Percentiles rank a stretch among this genome's conserved stretches.
Evolutionary conservation across 2,797 vertebrate genomes (phyloP).

Genomic region (Capromys pilorides): DNA sequence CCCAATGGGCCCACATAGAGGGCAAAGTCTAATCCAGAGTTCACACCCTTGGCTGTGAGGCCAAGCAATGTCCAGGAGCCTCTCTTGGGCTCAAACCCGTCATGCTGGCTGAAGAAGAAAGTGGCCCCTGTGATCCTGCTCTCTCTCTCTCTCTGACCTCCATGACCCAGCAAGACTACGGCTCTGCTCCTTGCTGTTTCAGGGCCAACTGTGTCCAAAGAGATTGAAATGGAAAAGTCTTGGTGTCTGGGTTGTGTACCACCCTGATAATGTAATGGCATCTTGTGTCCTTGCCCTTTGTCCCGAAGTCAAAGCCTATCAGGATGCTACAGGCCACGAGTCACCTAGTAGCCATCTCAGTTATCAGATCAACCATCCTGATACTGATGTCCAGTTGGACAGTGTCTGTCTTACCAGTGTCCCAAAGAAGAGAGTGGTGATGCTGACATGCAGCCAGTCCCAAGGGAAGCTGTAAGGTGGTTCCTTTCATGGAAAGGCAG

Average conservation of each 20-base stretch:
- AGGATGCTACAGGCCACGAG: background rate
- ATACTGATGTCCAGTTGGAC: background rate
- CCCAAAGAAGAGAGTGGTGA: background rate
- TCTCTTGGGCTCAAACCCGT: background rate
- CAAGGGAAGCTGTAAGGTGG: background rate
- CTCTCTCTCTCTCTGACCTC: background rate
- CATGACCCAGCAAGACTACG: background rate
- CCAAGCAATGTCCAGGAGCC: background rate
- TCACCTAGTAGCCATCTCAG: background rate
- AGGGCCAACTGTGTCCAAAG: background rate
- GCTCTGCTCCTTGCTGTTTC: background rate
- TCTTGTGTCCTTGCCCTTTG: background rate
- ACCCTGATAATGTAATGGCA: background rate
- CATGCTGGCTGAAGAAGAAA: background rate
- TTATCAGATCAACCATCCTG: background rate
- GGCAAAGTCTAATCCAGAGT: background rate
- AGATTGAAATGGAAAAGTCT: background rate
- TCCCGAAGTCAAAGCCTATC: background rate
- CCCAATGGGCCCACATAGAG: background rate
- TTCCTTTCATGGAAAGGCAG: background rate
- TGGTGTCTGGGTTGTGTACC: background rate
- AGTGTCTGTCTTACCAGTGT: background rate
- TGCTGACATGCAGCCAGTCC: background rate
- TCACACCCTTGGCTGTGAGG: background rate
- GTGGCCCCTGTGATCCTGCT: background rate